These are phyloP conservation scores for Dione vanillae DNA, from an alignment of 2,888 invertebrate species.

Conservation along the genomic window DNA sequence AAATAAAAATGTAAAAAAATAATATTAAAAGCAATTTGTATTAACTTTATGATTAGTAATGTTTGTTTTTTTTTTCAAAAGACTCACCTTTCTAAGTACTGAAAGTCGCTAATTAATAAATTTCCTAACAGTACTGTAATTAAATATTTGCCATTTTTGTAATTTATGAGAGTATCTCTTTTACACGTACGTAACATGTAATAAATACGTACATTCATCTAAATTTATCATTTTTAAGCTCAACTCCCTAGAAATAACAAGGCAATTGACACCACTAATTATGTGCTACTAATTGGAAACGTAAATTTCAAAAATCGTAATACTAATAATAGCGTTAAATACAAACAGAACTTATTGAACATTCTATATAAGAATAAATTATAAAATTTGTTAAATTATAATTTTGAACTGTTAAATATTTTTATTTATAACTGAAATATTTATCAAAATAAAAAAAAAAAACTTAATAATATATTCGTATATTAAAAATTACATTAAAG, in stretches of 20 bases:
- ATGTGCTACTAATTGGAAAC: neutral
- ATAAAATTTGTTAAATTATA: too few relatives aligned
- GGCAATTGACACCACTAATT: neutral
- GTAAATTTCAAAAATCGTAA: neutral
- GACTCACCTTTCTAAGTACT: neutral
- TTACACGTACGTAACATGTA: neutral
- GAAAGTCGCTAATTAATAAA: slow-evolving; percentile 5
- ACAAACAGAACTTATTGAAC: too few relatives aligned
- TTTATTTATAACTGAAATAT: too few relatives aligned
- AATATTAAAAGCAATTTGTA: too few relatives aligned
- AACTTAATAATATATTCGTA: too few relatives aligned
- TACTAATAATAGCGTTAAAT: neutral
- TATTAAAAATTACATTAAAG: too few relatives aligned
- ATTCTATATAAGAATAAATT: too few relatives aligned
- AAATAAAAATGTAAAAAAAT: too few relatives aligned
- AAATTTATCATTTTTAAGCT: neutral
- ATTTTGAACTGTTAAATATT: too few relatives aligned
- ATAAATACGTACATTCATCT: neutral
- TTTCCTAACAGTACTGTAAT: slow-evolving; percentile 7
- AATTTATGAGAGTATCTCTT: slow-evolving; percentile 7
- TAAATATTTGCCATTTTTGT: neutral
- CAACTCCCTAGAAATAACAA: neutral
- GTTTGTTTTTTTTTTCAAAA: too few relatives aligned
- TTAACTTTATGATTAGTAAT: too few relatives aligned
- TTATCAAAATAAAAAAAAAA: too few relatives aligned